Base-by-base conservation (phyloP, 2,888 invertebrate genomes). In the Diloba caeruleocephala region DNA sequence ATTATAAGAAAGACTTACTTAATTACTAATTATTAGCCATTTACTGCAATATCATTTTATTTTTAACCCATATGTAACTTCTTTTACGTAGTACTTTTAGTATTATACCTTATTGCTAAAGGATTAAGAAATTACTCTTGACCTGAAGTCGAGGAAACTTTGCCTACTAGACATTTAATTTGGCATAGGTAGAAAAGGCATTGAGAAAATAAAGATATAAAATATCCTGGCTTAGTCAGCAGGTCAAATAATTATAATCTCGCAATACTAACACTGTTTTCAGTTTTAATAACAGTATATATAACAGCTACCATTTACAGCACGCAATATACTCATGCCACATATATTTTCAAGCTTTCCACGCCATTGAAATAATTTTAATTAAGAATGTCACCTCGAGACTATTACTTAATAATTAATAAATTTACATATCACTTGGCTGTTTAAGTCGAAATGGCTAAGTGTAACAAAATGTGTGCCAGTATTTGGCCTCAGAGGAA, bases 251-350 rank as follows among this genome's bases (percentile, higher is more conserved):
- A 53, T 33, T 19, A 32, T 10, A 28, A 28, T 19, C 10, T 9
- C 1, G 2, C 28, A 4, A 33, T 10, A 21, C 25, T 10, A 19
- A 25, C 14, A 42, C 21, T 38, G 5, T 29, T 23, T 34, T 26
- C n/a, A 46, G 1, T 57, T 51, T 60, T 25, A 48, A 33, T 42
- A 42, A 34, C 9, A 15, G 9, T 8, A 31, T 29, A 32, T 21
- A 39, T 32, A 46, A 59, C 10, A 8, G 31, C 7, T 34, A 19
- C 19, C 36, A n/a, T n/a, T n/a, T 29, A 0, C 2, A 37, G 19
- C 68, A 67, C 68, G 66, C 66, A 31, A 66, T 34, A 0, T 9
- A 48, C 54, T 68, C 68, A 66, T 59, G 68, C 58, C 10, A 48
- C 21, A 43, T 31, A 44, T 36, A 33, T 33, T 36, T 59, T 49